These are phyloP conservation scores for Cephus rjabovi DNA, from an alignment of 2,888 invertebrate genomes.

Conservation along the genomic window DNA sequence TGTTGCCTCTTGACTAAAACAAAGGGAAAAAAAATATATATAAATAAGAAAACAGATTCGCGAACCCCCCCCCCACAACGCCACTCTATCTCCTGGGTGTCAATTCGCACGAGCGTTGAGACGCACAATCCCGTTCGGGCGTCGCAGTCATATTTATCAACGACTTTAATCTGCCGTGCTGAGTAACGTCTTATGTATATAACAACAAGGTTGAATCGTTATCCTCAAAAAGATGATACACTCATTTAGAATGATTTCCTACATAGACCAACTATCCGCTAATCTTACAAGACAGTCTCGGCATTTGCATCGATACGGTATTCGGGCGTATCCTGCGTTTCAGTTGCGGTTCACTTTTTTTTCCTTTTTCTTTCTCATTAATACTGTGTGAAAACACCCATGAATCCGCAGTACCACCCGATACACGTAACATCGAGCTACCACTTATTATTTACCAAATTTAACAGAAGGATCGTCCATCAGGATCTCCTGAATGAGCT, in stretches of 20 bases:
- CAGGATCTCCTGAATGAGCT: background rate
- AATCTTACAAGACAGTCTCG: background rate
- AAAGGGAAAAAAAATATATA: background rate
- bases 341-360: background rate
- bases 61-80: background rate
- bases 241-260: constrained; percentile 57
- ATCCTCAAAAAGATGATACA: constrained; percentile 62
- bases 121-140: background rate
- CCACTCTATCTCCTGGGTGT: no score
- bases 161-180: constrained; percentile 20
- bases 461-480: background rate
- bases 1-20: background rate
- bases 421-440: background rate
- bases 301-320: background rate
- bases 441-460: background rate
- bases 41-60: background rate
- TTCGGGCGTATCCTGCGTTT: background rate
- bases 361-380: constrained; percentile 16
- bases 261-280: background rate
- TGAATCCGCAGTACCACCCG: background rate
- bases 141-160: background rate
- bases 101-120: background rate
- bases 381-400: constrained; percentile 21
- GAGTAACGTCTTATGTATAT: constrained; percentile 66
- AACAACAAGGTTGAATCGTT: constrained; percentile 65